Evolutionary conservation across 1,140 invertebrate species (phyloP).

Genomic region (Episyrphus balteatus): DNA sequence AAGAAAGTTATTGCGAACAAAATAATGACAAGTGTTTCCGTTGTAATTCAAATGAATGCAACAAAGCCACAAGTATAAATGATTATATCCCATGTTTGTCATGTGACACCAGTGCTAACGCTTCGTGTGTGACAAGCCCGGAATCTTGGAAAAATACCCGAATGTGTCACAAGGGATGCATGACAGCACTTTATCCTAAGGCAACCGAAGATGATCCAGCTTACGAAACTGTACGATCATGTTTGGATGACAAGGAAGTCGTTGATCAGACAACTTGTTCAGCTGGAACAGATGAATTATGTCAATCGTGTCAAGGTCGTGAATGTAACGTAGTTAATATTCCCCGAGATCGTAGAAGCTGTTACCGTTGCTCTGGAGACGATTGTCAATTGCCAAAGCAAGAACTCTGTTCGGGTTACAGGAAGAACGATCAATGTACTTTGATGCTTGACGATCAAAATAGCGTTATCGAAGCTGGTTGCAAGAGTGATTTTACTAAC

Average conservation of each 20-base stretch:
- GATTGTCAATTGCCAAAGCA: slow-evolving; percentile 16
- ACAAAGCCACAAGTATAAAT: slow-evolving; percentile 13
- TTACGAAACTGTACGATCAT: slow-evolving; percentile 19
- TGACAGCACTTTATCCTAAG: slow-evolving; percentile 17
- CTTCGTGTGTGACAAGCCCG: slow-evolving; percentile 7
- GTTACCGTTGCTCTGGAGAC: slow-evolving; percentile 19
- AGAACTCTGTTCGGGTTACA: slow-evolving; percentile 15
- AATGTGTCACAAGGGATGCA: slow-evolving; percentile 17
- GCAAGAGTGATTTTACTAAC: slow-evolving; percentile 19
- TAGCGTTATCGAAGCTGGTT: slow-evolving; percentile 12
- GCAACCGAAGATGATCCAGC: slow-evolving; percentile 15
- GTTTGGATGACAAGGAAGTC: slow-evolving; percentile 21
- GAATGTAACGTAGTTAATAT: slow-evolving; percentile 21
- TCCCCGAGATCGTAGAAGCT: slow-evolving; percentile 19
- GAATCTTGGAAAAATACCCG: slow-evolving; percentile 13
- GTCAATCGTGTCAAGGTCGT: slow-evolving; percentile 11
- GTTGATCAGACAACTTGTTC: slow-evolving; percentile 18
- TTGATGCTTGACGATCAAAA: slow-evolving; percentile 21
- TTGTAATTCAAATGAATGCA: slow-evolving; percentile 33
- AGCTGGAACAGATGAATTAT: slow-evolving; percentile 10
- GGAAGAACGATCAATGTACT: slow-evolving; percentile 20
- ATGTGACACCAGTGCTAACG: slow-evolving; percentile 19
- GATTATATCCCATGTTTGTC: slow-evolving; percentile 21
- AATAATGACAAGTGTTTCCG: slow-evolving; percentile 17
- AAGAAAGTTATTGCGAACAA: slow-evolving; percentile 13